Evolutionary conservation across 2,888 invertebrate genomes (phyloP).

Genomic region (Tachina fera): DNA sequence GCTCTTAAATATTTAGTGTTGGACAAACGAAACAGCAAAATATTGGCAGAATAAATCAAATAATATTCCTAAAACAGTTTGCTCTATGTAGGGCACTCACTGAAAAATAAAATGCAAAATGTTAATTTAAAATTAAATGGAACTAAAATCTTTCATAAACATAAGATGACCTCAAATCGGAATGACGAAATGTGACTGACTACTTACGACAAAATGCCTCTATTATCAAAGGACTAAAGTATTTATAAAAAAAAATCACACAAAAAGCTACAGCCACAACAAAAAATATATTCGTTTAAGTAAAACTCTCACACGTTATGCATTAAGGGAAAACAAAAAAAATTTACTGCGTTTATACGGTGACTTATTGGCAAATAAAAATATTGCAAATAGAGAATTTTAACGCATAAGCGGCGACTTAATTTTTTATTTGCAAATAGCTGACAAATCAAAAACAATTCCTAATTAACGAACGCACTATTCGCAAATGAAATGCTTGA

Average conservation of each 20-base stretch:
- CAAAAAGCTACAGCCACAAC: background rate
- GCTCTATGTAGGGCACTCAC: background rate
- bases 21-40: too few species aligned
- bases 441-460: too few species aligned
- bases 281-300: conserved; percentile 15
- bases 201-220: background rate
- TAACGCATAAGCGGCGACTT: too few species aligned
- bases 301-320: conserved; percentile 2
- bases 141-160: conserved; percentile 28
- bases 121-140: conserved; percentile 42
- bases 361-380: too few species aligned
- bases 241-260: conserved; percentile 1
- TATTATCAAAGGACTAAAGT: conserved; percentile 33
- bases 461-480: too few species aligned
- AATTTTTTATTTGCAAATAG: too few species aligned
- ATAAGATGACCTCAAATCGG: conserved; percentile 41
- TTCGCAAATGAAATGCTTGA: too few species aligned
- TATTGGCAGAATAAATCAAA: too few species aligned
- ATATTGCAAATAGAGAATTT: too few species aligned
- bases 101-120: conserved; percentile 13
- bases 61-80: background rate
- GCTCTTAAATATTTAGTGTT: background rate
- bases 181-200: conserved; percentile 7
- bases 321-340: background rate
- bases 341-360: too few species aligned